Evolutionary conservation across 2,888 invertebrate genomes (phyloP), one percentile per base, ranked within the genome.

Genomic region (Parnassius apollo): DNA sequence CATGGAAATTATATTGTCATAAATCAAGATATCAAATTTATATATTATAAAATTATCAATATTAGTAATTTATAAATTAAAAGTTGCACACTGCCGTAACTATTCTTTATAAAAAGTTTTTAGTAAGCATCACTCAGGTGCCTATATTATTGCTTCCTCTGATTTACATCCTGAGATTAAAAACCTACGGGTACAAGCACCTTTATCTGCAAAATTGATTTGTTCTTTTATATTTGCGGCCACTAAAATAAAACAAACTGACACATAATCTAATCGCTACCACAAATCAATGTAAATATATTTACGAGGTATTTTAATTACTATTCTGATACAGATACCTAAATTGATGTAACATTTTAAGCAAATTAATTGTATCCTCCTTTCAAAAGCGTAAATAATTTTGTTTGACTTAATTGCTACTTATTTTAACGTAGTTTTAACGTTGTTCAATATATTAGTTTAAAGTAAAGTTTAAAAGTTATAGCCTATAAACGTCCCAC

Each of bases 281-380:
- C 52, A 56, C 56, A 64, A 64, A 64, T 64, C 59, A 59, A 59
- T 52, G 63, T 56, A 45, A 63, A 63, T 59, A 59, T 64, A 56
- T 64, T 64, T 64, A 59, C 59, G 59, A 52, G 52, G 45, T 54
- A 64, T 59, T 64, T 64, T 64, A 64, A 64, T 64, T 59, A 55
- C 56, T 48, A 9, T 52, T 48, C 56, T 42, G 63, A 64, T 64
- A 59, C 63, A 64, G 63, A 64, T 64, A 59, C 56, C 46, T 48
- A 57, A 64, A 64, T 64, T 64, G 57, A 64, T 64, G 63, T 56
- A 44, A 59, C 63, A 52, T 64, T 52, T 59, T 51, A 59, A 59
- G 57, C 59, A 59, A 56, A 59, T 64, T 64, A 64, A 64, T 64
- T 64, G 56, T 52, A 64, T 51, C 49, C 63, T 35, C 46, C 56